Conservation (phyloP, 2,888 invertebrate genomes). For the Entomobrya multifasciata region DNA sequence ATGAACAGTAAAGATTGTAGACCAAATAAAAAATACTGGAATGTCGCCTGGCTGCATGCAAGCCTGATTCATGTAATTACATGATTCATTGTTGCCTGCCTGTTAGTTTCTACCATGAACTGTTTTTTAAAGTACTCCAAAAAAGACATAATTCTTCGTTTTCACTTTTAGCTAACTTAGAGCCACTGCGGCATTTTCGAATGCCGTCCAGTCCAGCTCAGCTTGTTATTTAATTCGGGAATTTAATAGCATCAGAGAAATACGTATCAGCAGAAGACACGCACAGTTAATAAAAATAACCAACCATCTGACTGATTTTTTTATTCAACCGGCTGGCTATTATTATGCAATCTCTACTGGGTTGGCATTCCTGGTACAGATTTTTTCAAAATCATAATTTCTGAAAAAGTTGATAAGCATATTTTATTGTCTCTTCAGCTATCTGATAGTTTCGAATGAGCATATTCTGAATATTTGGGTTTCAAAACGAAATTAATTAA, state of each 20-base stretch:
- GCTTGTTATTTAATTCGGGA: no score
- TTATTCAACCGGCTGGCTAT: constrained; percentile 25
- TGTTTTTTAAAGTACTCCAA: no score
- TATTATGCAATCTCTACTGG: constrained; percentile 37
- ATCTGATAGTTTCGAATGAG: constrained; percentile 30
- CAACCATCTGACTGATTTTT: no score
- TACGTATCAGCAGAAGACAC: constrained; percentile 41
- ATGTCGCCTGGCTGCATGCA: constrained; percentile 71
- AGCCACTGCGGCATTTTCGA: no score
- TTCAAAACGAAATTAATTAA: not conserved
- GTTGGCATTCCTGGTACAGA: constrained; percentile 40
- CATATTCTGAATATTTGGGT: constrained; percentile 12
- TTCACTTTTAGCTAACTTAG: not conserved
- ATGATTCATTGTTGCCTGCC: constrained; percentile 51
- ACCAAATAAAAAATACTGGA: constrained; percentile 66
- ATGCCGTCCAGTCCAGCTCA: no score
- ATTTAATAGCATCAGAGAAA: constrained; percentile 7
- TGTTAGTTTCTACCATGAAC: constrained; percentile 43
- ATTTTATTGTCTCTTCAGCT: not conserved
- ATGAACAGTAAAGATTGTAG: constrained; percentile 59
- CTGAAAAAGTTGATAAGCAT: not conserved
- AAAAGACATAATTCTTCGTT: no score
- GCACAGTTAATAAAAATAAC: constrained; percentile 47
- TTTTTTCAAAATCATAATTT: constrained; percentile 40
- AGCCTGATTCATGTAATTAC: constrained; percentile 64